A percentile compares a stretch with the other conserved stretches of the same genome.
phyloP scores from a whole-genome alignment of 2,797 vertebrate species.

The Gobionotothen gibberifrons region DNA sequence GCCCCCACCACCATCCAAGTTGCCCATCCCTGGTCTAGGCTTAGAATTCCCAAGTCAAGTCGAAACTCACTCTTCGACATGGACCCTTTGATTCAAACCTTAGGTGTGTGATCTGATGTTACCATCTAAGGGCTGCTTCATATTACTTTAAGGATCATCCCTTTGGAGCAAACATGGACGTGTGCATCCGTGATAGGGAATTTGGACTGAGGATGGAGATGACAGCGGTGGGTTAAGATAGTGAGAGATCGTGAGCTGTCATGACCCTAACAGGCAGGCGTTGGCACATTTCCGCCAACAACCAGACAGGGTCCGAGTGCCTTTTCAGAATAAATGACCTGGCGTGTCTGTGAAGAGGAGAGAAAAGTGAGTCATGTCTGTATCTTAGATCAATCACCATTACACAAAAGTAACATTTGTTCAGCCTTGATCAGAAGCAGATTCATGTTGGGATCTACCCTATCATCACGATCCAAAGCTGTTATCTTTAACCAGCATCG shows the following conservation, averaged over 20 bases:
- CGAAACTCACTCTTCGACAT: conserved; percentile 1
- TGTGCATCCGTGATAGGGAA: conserved; percentile 58
- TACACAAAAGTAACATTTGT: background rate
- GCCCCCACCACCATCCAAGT: too few relatives aligned
- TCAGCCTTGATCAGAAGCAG: conserved; percentile 3
- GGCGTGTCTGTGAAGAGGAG: conserved; percentile 31
- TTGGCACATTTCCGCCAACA: conserved; percentile 54
- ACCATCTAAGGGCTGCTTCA: conserved; percentile 23
- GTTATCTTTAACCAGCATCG: conserved; percentile 8
- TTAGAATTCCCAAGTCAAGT: too few relatives aligned
- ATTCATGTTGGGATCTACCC: background rate
- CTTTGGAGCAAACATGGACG: conserved; percentile 17
- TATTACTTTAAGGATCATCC: conserved; percentile 23
- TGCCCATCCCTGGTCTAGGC: too few relatives aligned
- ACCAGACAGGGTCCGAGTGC: conserved; percentile 31
- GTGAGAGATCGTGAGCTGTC: conserved; percentile 51
- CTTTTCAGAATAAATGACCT: conserved; percentile 26
- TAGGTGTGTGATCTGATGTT: conserved; percentile 19
- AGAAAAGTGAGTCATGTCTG: background rate
- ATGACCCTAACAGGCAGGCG: conserved; percentile 44
- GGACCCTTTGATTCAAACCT: conserved; percentile 4
- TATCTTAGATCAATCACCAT: conserved; percentile 9
- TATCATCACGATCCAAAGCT: conserved; percentile 13
- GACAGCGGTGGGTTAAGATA: conserved; percentile 51
- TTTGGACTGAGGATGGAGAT: conserved; percentile 41